These are phyloP conservation scores for Sitta carolinensis DNA, from an alignment of 2,797 vertebrate genomes.

Conservation along the genomic window DNA sequence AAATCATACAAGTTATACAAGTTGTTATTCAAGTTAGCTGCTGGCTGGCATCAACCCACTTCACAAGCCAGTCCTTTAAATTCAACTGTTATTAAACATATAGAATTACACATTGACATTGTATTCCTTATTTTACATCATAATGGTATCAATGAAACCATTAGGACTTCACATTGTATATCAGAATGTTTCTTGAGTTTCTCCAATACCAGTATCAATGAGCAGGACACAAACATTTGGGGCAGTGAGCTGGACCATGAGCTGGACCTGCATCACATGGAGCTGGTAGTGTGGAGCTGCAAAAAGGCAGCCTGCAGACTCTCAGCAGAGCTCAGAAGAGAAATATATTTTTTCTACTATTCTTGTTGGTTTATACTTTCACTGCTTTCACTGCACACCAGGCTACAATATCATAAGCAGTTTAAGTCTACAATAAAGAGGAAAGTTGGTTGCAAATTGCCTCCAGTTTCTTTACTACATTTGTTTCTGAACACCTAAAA, in stretches of 20 bases:
- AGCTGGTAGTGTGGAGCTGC: not conserved
- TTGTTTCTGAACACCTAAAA: not conserved
- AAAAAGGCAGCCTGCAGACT: not conserved
- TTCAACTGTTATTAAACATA: not conserved
- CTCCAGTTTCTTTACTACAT: not conserved
- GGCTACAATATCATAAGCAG: not conserved
- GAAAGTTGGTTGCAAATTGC: not conserved
- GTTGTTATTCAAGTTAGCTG: not conserved
- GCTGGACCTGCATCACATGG: rapidly evolving
- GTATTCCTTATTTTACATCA: not conserved
- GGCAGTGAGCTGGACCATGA: not conserved
- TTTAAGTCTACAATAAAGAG: not conserved
- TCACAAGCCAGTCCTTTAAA: not conserved
- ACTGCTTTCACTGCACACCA: not conserved
- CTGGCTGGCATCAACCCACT: not conserved
- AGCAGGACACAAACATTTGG: not conserved
- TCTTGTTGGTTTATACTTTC: not conserved
- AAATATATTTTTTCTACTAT: not conserved
- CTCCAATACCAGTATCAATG: not conserved
- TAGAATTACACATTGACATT: rapidly evolving
- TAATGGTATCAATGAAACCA: not conserved
- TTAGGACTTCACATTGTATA: not conserved
- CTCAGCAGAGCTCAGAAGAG: not conserved
- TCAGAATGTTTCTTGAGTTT: not conserved
- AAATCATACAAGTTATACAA: too few relatives aligned